A percentile compares a stretch with the other conserved stretches of the same genome.
Evolutionary conservation across 1,140 invertebrate species (phyloP).

Genomic region (Drosophila paulistorum): DNA sequence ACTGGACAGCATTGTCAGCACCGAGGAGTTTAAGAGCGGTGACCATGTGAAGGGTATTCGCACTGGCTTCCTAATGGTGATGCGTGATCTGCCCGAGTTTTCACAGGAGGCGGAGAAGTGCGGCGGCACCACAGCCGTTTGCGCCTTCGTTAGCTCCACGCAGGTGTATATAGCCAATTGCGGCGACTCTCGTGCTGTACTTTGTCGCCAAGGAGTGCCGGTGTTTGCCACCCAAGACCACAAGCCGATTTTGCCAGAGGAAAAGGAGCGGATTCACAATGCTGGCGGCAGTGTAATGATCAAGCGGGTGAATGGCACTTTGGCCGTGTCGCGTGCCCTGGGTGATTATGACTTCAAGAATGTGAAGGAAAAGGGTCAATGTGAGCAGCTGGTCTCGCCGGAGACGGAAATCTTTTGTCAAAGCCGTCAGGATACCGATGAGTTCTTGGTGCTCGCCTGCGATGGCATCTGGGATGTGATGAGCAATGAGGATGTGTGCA

Average conservation of each 20-base stretch:
- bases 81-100: constrained; percentile 94
- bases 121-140: constrained; percentile 97
- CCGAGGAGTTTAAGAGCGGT: constrained; percentile 91
- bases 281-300: constrained; percentile 99
- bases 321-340: constrained; percentile 97
- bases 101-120: constrained; percentile 94
- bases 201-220: constrained; percentile 91
- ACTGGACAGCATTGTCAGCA: constrained; percentile 92
- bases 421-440: constrained; percentile 91
- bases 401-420: constrained; percentile 97
- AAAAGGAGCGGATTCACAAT: constrained; percentile 96
- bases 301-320: constrained; percentile 95
- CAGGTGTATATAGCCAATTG: constrained; percentile 92
- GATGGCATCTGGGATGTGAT: constrained; percentile 99
- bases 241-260: constrained; percentile 95
- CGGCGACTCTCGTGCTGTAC: constrained; percentile 97
- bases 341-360: constrained; percentile 99
- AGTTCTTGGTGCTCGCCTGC: constrained; percentile 99
- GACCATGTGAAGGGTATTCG: constrained; percentile 93
- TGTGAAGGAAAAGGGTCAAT: constrained; percentile 92
- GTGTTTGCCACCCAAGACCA: constrained; percentile 97
- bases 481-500: constrained; percentile 97
- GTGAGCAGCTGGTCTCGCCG: constrained; percentile 96
- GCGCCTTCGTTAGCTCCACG: constrained; percentile 92
- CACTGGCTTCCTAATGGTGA: constrained; percentile 95